Conservation (phyloP, 1,140 invertebrate species). For the Coelopa frigida region DNA sequence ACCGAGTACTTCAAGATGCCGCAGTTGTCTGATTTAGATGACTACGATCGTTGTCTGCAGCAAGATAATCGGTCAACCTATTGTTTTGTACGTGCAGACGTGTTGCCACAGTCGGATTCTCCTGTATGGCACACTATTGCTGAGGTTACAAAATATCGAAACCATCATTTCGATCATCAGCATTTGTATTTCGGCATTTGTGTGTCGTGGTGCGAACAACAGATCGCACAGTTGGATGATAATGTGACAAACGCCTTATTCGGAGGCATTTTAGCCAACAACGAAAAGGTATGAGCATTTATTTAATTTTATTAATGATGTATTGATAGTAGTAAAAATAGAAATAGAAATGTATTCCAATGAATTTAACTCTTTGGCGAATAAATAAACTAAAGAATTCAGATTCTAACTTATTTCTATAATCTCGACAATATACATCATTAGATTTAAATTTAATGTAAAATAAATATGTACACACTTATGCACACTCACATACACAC, state of each 20-base stretch:
- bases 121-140: constrained; percentile 45
- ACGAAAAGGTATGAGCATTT: constrained; percentile 33
- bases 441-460: too few relatives aligned
- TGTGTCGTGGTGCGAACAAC: constrained; percentile 32
- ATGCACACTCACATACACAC: too few relatives aligned
- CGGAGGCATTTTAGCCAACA: constrained; percentile 27
- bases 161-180: constrained; percentile 50
- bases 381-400: constrained; percentile 7
- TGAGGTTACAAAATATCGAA: constrained; percentile 45
- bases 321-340: too few relatives aligned
- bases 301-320: background rate
- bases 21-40: constrained; percentile 46
- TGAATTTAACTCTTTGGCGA: background rate
- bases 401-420: constrained; percentile 1
- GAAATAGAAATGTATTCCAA: background rate
- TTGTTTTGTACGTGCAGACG: constrained; percentile 47
- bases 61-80: constrained; percentile 37
- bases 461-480: too few relatives aligned
- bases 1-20: constrained; percentile 51
- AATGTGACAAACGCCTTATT: constrained; percentile 18
- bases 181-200: constrained; percentile 50
- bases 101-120: constrained; percentile 30
- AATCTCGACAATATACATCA: too few relatives aligned
- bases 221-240: constrained; percentile 19
- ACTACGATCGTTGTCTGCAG: constrained; percentile 47